A percentile compares a stretch with the other conserved stretches of the same genome.
phyloP scores from a whole-genome alignment of 2,113 vertebrate genomes.

The Erinaceus europaeus region DNA sequence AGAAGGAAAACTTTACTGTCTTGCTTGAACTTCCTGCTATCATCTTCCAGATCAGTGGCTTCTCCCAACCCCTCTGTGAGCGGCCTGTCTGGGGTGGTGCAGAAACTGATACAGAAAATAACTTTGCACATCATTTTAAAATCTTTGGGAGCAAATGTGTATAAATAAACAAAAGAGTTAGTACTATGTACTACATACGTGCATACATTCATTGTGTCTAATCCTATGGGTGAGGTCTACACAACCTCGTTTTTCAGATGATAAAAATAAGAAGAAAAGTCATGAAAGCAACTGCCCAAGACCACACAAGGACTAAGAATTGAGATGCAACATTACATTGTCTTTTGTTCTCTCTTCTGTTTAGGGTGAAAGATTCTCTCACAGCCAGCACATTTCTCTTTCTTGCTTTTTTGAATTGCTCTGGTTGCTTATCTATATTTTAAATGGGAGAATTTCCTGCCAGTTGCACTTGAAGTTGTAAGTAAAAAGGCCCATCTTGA shows the following conservation, averaged over 20 bases:
- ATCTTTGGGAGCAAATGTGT: no score
- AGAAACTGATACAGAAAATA: not conserved
- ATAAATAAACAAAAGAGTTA: not conserved
- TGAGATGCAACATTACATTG: not conserved
- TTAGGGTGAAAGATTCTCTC: slow-evolving; percentile 14
- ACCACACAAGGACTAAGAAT: not conserved
- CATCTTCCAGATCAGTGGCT: not conserved
- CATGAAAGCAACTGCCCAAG: not conserved
- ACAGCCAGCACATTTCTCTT: not conserved
- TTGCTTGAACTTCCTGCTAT: not conserved
- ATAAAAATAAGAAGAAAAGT: slow-evolving; percentile 18
- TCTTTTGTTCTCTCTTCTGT: slow-evolving; percentile 23
- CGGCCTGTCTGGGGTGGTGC: not conserved
- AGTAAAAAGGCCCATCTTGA: slow-evolving; percentile 65
- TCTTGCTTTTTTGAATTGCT: slow-evolving; percentile 31
- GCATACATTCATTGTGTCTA: not conserved
- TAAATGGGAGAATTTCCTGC: slow-evolving; percentile 69
- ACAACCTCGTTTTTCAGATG: slow-evolving; percentile 1
- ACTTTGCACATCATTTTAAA: not conserved
- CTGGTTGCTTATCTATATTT: slow-evolving; percentile 63
- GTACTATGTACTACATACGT: not conserved
- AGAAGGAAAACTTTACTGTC: not conserved
- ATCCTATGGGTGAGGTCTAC: not conserved
- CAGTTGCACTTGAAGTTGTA: slow-evolving; percentile 65
- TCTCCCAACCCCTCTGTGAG: not conserved